Evolutionary conservation across 1,140 invertebrate species (phyloP).

Genomic region (Diabrotica virgifera): DNA sequence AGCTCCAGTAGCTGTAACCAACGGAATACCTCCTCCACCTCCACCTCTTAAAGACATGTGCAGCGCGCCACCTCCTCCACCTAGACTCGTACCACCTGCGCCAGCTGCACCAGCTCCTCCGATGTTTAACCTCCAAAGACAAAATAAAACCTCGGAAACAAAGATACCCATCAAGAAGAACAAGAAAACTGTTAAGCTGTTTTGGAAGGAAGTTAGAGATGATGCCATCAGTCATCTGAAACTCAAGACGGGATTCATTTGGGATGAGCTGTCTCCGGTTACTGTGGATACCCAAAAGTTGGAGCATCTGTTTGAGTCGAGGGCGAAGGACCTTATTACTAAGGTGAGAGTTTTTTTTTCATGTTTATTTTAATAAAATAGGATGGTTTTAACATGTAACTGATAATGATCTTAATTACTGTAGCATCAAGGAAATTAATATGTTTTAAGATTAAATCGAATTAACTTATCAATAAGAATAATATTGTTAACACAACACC

Average conservation of each 20-base stretch:
- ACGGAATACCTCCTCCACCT: slow-evolving; percentile 69
- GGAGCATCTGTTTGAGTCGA: slow-evolving; percentile 95
- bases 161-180: slow-evolving; percentile 69
- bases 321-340: slow-evolving; percentile 90
- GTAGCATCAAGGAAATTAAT: too few species aligned
- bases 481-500: too few species aligned
- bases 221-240: slow-evolving; percentile 72
- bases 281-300: slow-evolving; percentile 89
- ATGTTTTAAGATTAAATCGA: too few species aligned
- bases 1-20: slow-evolving; percentile 57
- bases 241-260: slow-evolving; percentile 75
- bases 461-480: too few species aligned
- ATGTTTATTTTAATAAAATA: neutral
- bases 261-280: slow-evolving; percentile 87
- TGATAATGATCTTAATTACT: neutral
- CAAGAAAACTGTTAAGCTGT: slow-evolving; percentile 99
- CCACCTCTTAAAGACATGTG: slow-evolving; percentile 56
- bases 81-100: slow-evolving; percentile 45
- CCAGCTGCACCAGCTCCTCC: slow-evolving; percentile 45
- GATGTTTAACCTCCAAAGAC: slow-evolving; percentile 48
- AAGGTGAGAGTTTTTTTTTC: slow-evolving; percentile 69
- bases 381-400: neutral
- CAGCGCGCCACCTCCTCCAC: slow-evolving; percentile 48
- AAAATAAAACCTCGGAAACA: slow-evolving; percentile 45
- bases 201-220: slow-evolving; percentile 94